Conservation (phyloP, 2,113 vertebrate genomes). For the Myiopsitta monachus region DNA sequence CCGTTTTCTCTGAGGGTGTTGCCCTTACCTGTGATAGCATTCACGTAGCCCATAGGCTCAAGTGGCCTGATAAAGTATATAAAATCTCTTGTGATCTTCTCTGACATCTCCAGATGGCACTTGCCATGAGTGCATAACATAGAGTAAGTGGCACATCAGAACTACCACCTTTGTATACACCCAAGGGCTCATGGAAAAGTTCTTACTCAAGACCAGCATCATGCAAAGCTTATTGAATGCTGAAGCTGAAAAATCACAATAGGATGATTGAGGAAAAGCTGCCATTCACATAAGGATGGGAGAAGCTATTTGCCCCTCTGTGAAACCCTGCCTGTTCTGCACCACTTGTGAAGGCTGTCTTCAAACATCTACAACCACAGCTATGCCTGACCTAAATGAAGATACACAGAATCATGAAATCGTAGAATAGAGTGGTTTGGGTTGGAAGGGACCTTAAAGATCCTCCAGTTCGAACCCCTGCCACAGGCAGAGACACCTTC, state of each 20-base stretch:
- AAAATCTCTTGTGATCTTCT: neutral
- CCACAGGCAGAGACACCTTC: neutral
- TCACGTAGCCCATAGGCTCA: neutral
- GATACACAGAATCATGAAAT: neutral
- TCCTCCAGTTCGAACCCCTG: neutral
- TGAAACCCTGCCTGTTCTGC: neutral
- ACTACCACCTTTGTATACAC: neutral
- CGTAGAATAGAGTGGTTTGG: neutral
- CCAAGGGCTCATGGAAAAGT: neutral
- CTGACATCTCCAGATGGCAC: neutral
- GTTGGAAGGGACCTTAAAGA: neutral
- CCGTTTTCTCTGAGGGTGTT: fast-evolving
- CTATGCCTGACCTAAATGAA: neutral
- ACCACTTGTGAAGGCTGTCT: neutral
- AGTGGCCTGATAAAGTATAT: neutral
- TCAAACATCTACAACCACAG: neutral
- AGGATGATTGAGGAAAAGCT: neutral
- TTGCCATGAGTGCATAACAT: fast-evolving
- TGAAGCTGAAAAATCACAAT: neutral
- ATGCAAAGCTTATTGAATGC: neutral
- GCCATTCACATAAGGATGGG: neutral
- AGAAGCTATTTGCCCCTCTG: neutral
- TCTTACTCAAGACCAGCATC: neutral
- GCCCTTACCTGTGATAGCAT: neutral
- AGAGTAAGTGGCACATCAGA: neutral